Evolutionary conservation across 2,888 invertebrate species (phyloP).

Genomic region (Elgonia sp.): DNA sequence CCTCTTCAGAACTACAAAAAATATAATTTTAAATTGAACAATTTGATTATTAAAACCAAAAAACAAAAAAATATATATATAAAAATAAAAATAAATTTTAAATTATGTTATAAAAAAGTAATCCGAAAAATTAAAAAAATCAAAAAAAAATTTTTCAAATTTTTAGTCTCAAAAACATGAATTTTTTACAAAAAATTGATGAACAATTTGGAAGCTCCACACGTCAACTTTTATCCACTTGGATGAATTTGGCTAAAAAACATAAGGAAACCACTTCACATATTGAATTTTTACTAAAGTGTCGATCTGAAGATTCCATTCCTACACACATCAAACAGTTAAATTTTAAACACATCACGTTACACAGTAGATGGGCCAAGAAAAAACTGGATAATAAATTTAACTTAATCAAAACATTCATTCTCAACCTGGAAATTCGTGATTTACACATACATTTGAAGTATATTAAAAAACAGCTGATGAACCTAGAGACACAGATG

Average conservation of each 20-base stretch:
- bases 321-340: not conserved
- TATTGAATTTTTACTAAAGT: not conserved
- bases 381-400: not conserved
- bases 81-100: too few species aligned
- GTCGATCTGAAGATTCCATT: not conserved
- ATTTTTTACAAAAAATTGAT: not conserved
- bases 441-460: conserved; percentile 13
- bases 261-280: not conserved
- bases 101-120: too few species aligned
- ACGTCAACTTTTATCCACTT: not conserved
- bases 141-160: too few species aligned
- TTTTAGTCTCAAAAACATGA: too few species aligned
- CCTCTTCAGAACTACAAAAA: too few species aligned
- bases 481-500: not conserved
- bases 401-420: not conserved
- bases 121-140: too few species aligned
- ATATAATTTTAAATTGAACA: too few species aligned
- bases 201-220: not conserved
- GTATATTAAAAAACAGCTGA: not conserved
- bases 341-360: not conserved
- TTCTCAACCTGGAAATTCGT: conserved; percentile 16
- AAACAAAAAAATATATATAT: too few species aligned
- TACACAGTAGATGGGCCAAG: not conserved
- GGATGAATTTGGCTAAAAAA: conserved; percentile 10
- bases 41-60: too few species aligned